Percentiles rank a stretch among this genome's conserved stretches.
Evolutionary conservation across 2,888 invertebrate species (phyloP).

Genomic region (Brachyptera risi): DNA sequence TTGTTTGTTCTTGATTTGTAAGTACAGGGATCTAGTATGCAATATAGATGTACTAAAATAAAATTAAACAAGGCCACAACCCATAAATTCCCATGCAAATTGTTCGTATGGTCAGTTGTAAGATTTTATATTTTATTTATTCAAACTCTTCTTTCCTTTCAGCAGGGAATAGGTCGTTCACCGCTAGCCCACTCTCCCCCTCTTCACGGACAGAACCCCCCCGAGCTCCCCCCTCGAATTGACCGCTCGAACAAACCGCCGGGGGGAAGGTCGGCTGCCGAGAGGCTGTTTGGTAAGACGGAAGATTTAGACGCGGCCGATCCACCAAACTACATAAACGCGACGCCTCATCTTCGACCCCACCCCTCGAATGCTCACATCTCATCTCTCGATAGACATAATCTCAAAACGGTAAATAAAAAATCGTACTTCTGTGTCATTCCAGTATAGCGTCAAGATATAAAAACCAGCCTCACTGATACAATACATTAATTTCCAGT

Average conservation of each 20-base stretch:
- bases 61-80: too few relatives aligned
- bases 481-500: too few relatives aligned
- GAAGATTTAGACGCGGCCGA: constrained; percentile 40
- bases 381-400: constrained; percentile 44
- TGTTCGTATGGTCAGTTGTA: too few relatives aligned
- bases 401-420: constrained; percentile 45
- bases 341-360: constrained; percentile 46
- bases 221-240: constrained; percentile 81
- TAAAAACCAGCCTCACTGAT: too few relatives aligned
- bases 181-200: constrained; percentile 35
- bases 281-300: constrained; percentile 48
- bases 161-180: constrained; percentile 26
- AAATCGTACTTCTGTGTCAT: too few relatives aligned
- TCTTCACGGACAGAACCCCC: constrained; percentile 43
- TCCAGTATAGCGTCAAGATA: too few relatives aligned
- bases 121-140: too few relatives aligned
- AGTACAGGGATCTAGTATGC: too few relatives aligned
- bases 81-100: too few relatives aligned
- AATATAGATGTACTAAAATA: too few relatives aligned
- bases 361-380: constrained; percentile 40
- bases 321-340: constrained; percentile 49
- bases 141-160: too few relatives aligned
- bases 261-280: constrained; percentile 45
- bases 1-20: too few relatives aligned
- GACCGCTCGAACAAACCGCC: constrained; percentile 73